A percentile compares a stretch with the other conserved stretches of the same genome.
phyloP scores from a whole-genome alignment of 2,888 invertebrate genomes.

The Drosophila phalerata region DNA sequence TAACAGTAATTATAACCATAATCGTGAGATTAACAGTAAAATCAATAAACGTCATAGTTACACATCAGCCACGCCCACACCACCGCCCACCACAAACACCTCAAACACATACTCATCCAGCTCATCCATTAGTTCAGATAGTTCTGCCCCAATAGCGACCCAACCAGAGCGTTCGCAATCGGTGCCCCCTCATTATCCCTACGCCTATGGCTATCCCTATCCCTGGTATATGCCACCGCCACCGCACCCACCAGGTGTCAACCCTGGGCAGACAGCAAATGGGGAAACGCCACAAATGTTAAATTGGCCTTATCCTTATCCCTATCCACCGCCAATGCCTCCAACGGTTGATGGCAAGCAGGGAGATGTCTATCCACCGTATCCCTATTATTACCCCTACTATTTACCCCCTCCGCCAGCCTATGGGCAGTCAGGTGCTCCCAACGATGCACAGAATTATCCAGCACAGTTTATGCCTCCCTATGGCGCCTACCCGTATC shows the following conservation, averaged over 20 bases:
- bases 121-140: slow-evolving; percentile 78
- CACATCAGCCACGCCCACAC: slow-evolving; percentile 51
- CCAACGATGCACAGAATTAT: slow-evolving; percentile 45
- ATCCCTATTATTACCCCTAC: slow-evolving; percentile 78
- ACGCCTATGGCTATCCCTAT: slow-evolving; percentile 81
- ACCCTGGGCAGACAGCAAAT: slow-evolving; percentile 27
- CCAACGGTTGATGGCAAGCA: slow-evolving; percentile 55
- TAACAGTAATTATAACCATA: slow-evolving; percentile 54
- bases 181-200: slow-evolving; percentile 76
- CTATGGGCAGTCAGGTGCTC: slow-evolving; percentile 50
- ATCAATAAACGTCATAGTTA: slow-evolving; percentile 74
- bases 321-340: slow-evolving; percentile 75
- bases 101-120: slow-evolving; percentile 69
- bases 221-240: slow-evolving; percentile 81
- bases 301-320: slow-evolving; percentile 80
- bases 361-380: slow-evolving; percentile 69
- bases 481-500: slow-evolving; percentile 68
- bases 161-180: slow-evolving; percentile 71
- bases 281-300: slow-evolving; percentile 54
- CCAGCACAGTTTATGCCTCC: slow-evolving; percentile 67
- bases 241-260: slow-evolving; percentile 41
- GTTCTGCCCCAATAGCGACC: slow-evolving; percentile 49
- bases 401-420: slow-evolving; percentile 70
- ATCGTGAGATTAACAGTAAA: slow-evolving; percentile 73
- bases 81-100: slow-evolving; percentile 35